Evolutionary conservation across 2,797 vertebrate genomes (phyloP).

Genomic region (Mormyrops boulengeri): DNA sequence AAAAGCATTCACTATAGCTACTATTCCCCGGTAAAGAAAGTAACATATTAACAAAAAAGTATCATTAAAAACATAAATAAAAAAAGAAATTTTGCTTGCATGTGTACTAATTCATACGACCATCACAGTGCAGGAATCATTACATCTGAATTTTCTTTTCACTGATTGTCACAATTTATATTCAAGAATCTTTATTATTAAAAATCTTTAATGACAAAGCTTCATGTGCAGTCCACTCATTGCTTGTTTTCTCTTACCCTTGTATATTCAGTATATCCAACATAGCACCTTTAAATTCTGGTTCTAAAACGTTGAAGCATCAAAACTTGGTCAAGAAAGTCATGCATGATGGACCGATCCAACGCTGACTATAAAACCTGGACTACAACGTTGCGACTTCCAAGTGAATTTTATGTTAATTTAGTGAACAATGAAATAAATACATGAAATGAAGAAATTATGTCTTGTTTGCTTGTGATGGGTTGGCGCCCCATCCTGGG

Average conservation of each 20-base stretch:
- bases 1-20: neutral
- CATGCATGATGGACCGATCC: neutral
- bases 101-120: neutral
- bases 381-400: neutral
- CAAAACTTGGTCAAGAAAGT: neutral
- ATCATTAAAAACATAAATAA: neutral
- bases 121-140: neutral
- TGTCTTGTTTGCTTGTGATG: neutral
- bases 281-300: neutral
- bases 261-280: neutral
- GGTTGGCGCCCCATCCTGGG: neutral
- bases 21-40: neutral
- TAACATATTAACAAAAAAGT: neutral
- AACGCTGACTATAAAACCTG: neutral
- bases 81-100: neutral
- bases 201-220: neutral
- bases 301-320: neutral
- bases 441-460: neutral
- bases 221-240: neutral
- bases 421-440: neutral
- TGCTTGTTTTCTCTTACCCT: neutral
- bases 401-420: neutral
- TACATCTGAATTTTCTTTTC: neutral
- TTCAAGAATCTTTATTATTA: constrained; percentile 1
- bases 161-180: neutral